Conservation (phyloP, 2,888 invertebrate species). For the Linyphia triangularis region DNA sequence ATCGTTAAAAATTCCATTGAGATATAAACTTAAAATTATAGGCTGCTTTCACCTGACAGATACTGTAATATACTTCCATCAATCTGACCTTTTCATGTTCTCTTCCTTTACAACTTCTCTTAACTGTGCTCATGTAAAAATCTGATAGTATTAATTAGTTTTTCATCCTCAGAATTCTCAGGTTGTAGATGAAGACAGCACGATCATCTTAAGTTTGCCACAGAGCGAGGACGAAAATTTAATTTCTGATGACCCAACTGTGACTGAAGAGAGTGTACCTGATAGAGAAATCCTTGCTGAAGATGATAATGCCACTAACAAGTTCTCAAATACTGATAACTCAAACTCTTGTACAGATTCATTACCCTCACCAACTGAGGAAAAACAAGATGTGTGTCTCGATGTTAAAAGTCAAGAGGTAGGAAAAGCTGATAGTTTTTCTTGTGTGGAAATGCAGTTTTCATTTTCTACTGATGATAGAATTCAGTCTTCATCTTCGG, state of each 20-base stretch:
- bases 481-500: not conserved
- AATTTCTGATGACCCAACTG: constrained; percentile 32
- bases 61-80: not conserved
- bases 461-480: not conserved
- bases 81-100: constrained; percentile 8
- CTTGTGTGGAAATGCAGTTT: not conserved
- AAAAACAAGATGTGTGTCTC: constrained; percentile 14
- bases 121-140: not conserved
- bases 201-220: constrained; percentile 69
- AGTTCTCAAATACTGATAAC: constrained; percentile 42
- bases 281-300: constrained; percentile 51
- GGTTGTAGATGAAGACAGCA: constrained; percentile 71
- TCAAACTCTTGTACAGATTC: constrained; percentile 51
- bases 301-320: constrained; percentile 33
- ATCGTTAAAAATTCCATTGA: not conserved
- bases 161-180: constrained; percentile 70
- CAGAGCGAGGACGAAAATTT: constrained; percentile 61
- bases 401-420: constrained; percentile 8
- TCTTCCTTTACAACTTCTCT: not conserved
- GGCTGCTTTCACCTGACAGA: not conserved
- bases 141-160: constrained; percentile 34
- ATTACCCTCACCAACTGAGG: constrained; percentile 16
- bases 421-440: not conserved
- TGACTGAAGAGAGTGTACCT: constrained; percentile 49
- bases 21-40: not conserved